A percentile compares a stretch with the other conserved stretches of the same genome.
phyloP scores from a whole-genome alignment of 2,797 vertebrate species.

The Hyperoplus lanceolatus region DNA sequence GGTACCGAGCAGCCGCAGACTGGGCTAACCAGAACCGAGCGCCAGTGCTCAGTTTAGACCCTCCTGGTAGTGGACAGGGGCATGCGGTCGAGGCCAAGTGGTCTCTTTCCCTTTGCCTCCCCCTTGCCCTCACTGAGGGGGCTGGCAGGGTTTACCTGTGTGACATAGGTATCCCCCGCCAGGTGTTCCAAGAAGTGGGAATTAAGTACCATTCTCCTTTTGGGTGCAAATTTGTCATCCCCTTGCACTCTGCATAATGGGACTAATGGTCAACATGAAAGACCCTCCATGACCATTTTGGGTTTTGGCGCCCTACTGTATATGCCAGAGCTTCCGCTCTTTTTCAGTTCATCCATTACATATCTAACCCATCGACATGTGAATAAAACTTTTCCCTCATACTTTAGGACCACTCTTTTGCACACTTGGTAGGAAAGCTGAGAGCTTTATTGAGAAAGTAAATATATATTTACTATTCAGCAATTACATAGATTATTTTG shows the following conservation, averaged over 20 bases:
- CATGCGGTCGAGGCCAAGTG: slow-evolving; percentile 97
- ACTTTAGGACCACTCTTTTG: slow-evolving; percentile 46
- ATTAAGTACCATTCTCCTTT: slow-evolving; percentile 98
- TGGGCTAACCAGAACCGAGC: slow-evolving; percentile 98
- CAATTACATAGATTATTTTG: slow-evolving; percentile 16
- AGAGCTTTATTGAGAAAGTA: slow-evolving; percentile 8
- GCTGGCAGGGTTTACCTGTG: slow-evolving; percentile 95
- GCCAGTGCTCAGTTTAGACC: slow-evolving; percentile 96
- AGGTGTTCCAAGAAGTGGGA: slow-evolving; percentile 97
- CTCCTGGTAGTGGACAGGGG: slow-evolving; percentile 90
- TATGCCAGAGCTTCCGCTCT: slow-evolving; percentile 47
- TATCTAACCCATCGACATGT: slow-evolving; percentile 36
- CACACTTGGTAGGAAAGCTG: slow-evolving; percentile 1
- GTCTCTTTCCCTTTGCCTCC: slow-evolving; percentile 95
- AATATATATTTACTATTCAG: background rate
- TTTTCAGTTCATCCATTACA: slow-evolving; percentile 45
- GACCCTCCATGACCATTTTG: slow-evolving; percentile 50
- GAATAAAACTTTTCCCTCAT: slow-evolving; percentile 36
- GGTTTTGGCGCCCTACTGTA: slow-evolving; percentile 67
- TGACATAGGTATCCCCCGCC: slow-evolving; percentile 95
- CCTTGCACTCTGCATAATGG: slow-evolving; percentile 92
- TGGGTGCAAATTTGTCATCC: slow-evolving; percentile 98
- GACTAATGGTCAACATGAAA: slow-evolving; percentile 19
- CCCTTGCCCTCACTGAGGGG: slow-evolving; percentile 91
- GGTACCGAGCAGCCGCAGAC: slow-evolving; percentile 95